Percentiles rank a stretch among this genome's conserved stretches.
These are phyloP conservation scores for Monopis laevigella DNA, from an alignment of 2,888 invertebrate genomes.

Conservation along the genomic window DNA sequence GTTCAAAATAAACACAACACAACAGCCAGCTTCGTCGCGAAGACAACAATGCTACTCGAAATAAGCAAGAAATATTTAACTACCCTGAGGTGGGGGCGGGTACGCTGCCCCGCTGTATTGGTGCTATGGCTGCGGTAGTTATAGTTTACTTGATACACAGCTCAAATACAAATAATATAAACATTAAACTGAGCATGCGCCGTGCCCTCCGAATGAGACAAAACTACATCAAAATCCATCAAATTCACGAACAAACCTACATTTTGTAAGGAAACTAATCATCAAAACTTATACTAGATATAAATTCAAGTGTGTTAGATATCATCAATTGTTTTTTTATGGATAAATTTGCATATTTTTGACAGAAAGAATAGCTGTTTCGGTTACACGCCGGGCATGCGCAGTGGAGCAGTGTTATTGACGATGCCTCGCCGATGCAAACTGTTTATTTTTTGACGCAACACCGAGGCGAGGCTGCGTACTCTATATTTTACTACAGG, in stretches of 20 bases:
- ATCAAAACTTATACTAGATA: not conserved
- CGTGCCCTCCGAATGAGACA: constrained; percentile 45
- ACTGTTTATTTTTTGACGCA: constrained; percentile 55
- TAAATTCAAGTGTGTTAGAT: constrained; percentile 18
- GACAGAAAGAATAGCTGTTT: constrained; percentile 36
- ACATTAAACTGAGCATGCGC: constrained; percentile 65
- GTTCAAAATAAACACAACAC: constrained; percentile 64
- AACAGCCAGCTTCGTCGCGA: constrained; percentile 60
- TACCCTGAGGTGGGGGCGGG: constrained; percentile 62
- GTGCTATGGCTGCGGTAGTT: constrained; percentile 68
- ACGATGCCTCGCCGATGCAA: constrained; percentile 66
- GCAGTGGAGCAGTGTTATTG: constrained; percentile 52
- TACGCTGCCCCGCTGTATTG: constrained; percentile 62
- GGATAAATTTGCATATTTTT: constrained; percentile 65
- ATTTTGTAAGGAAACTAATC: not conserved
- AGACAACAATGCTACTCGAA: constrained; percentile 68
- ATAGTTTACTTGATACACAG: constrained; percentile 70
- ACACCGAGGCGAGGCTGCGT: constrained; percentile 23
- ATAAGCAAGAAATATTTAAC: constrained; percentile 71
- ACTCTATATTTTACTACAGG: no score
- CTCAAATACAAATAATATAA: constrained; percentile 71
- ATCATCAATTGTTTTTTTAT: constrained; percentile 51
- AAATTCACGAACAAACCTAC: not conserved
- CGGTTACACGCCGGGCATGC: constrained; percentile 38
- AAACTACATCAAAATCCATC: constrained; percentile 5